phyloP scores from a whole-genome alignment of 2,113 vertebrate genomes.

The Anoura caudifer region DNA sequence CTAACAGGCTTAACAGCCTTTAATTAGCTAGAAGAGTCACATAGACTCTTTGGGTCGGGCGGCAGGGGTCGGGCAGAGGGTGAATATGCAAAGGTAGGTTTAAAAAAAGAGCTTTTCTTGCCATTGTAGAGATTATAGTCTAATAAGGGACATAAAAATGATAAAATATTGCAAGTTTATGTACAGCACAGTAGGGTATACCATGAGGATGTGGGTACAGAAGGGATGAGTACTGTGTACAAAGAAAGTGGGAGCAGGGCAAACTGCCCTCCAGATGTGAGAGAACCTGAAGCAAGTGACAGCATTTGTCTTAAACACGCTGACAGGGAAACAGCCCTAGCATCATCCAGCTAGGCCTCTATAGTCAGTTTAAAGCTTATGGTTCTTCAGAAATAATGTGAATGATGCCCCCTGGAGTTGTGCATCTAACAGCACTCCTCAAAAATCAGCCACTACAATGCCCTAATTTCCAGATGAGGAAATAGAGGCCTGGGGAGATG shows the following conservation, averaged over 20 bases:
- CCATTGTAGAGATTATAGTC: no score
- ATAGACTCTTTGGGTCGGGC: background rate
- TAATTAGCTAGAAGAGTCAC: background rate
- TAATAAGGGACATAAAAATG: background rate
- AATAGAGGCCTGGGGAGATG: background rate
- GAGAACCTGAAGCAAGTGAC: background rate
- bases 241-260: background rate
- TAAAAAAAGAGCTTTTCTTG: background rate
- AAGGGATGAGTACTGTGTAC: background rate
- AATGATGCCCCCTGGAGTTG: background rate
- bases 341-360: background rate
- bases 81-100: background rate
- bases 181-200: background rate
- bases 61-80: background rate
- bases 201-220: background rate
- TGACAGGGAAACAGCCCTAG: background rate
- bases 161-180: background rate
- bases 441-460: background rate
- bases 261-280: background rate
- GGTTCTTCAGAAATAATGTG: background rate
- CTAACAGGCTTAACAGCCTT: background rate
- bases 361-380: background rate
- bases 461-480: background rate
- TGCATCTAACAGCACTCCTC: background rate
- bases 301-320: background rate